Evolutionary conservation across 2,888 invertebrate genomes (phyloP).

Genomic region (Hydrotaea diabolus): DNA sequence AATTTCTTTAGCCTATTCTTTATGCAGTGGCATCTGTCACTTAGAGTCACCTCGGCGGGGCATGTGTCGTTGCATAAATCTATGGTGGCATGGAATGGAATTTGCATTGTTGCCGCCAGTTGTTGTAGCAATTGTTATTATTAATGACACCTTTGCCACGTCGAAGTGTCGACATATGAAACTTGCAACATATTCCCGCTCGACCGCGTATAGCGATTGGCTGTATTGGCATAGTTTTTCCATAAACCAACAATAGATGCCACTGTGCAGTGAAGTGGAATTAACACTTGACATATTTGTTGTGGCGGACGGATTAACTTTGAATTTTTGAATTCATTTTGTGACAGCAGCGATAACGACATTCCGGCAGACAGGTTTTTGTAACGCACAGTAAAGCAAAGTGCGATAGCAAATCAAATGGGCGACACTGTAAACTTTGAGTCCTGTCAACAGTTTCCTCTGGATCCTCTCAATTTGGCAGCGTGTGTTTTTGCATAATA

Average conservation of each 20-base stretch:
- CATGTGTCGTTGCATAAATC: not conserved
- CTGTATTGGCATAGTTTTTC: conserved; percentile 13
- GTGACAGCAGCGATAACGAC: too few relatives aligned
- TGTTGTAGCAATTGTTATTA: not conserved
- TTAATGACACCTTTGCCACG: conserved; percentile 10
- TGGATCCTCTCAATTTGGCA: too few relatives aligned
- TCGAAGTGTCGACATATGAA: not conserved
- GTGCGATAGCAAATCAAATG: too few relatives aligned
- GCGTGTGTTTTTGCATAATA: too few relatives aligned
- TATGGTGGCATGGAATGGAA: not conserved
- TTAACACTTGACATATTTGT: not conserved
- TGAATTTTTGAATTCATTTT: not conserved
- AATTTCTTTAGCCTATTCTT: not conserved
- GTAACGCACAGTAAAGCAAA: too few relatives aligned
- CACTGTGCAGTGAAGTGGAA: not conserved
- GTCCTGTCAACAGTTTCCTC: too few relatives aligned
- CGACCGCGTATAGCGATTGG: not conserved
- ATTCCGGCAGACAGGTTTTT: too few relatives aligned
- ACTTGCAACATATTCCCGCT: not conserved
- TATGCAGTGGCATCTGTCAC: not conserved
- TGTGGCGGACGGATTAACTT: not conserved
- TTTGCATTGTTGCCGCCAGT: too few relatives aligned
- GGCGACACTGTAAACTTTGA: too few relatives aligned
- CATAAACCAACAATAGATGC: not conserved
- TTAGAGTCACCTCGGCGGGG: not conserved